A percentile compares a stretch with the other conserved stretches of the same genome.
Conservation (phyloP, 2,797 vertebrate genomes). For the Coregonus suidteri region DNA sequence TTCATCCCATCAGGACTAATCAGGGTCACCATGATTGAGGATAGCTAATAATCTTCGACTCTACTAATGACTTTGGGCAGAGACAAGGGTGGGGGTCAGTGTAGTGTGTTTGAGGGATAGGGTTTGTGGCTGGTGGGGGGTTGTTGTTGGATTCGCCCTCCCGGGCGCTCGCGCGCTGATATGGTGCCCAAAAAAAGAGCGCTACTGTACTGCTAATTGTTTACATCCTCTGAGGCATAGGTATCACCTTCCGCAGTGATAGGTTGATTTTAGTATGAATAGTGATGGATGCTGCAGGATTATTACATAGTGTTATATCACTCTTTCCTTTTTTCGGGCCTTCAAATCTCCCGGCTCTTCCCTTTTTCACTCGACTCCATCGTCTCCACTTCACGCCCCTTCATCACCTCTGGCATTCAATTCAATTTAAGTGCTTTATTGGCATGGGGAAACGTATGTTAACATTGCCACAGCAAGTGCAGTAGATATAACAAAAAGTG, state of each 20-base stretch:
- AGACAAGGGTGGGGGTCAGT: slow-evolving; percentile 80
- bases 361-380: slow-evolving; percentile 30
- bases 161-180: slow-evolving; percentile 54
- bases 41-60: slow-evolving; percentile 99
- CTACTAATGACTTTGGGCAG: slow-evolving; percentile 99
- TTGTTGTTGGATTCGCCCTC: slow-evolving; percentile 75
- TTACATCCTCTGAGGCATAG: slow-evolving; percentile 90
- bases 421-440: no score
- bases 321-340: slow-evolving; percentile 68
- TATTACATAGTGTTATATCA: slow-evolving; percentile 77
- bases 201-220: slow-evolving; percentile 86
- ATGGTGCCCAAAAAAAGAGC: no score
- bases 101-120: slow-evolving; percentile 31
- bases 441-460: no score
- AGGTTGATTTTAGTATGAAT: slow-evolving; percentile 98
- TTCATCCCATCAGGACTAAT: slow-evolving; percentile 97
- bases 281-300: slow-evolving; percentile 86
- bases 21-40: slow-evolving; percentile 99
- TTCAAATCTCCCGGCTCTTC: slow-evolving; percentile 33
- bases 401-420: no score
- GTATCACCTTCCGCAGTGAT: slow-evolving; percentile 88
- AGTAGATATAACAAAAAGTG: no score
- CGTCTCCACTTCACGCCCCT: no score
- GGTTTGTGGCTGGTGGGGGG: slow-evolving; percentile 51
- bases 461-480: no score